Evolutionary conservation across 1,140 invertebrate species (phyloP).

Genomic region (Luehdorfia chinensis): DNA sequence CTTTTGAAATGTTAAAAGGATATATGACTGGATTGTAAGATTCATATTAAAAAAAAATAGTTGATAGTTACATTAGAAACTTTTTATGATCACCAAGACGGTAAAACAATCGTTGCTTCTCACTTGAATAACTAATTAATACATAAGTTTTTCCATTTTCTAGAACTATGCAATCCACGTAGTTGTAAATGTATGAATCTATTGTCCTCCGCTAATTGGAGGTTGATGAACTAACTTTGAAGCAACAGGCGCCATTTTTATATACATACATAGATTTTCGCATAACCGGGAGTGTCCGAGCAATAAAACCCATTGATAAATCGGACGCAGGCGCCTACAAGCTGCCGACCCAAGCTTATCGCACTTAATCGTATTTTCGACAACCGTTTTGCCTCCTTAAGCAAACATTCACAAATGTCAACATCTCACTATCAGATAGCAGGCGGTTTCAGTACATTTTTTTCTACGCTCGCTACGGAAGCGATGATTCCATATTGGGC

Average conservation of each 20-base stretch:
- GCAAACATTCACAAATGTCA: conserved; percentile 68
- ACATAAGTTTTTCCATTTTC: too few relatives aligned
- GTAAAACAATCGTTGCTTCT: too few relatives aligned
- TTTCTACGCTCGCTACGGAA: conserved; percentile 41
- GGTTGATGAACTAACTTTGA: conserved; percentile 12
- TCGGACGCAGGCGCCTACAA: conserved; percentile 51
- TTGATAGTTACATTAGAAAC: too few relatives aligned
- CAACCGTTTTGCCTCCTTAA: conserved; percentile 70
- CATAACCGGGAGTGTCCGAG: conserved; percentile 16
- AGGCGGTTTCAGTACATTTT: conserved; percentile 38
- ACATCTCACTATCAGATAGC: conserved; percentile 65
- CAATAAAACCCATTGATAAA: conserved; percentile 53
- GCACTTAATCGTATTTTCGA: conserved; percentile 65
- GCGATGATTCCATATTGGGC: conserved; percentile 41
- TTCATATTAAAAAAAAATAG: too few relatives aligned
- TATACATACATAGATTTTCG: conserved; percentile 19
- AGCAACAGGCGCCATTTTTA: neutral
- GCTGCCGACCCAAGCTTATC: conserved; percentile 67
- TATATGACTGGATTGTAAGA: too few relatives aligned
- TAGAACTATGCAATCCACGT: neutral
- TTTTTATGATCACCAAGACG: too few relatives aligned
- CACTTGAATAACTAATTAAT: too few relatives aligned
- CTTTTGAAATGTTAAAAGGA: too few relatives aligned
- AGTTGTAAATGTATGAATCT: conserved; percentile 9
- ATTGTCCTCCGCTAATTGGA: conserved; percentile 14